A percentile compares a stretch with the other conserved stretches of the same genome.
These are phyloP conservation scores for Cynodonichthys magdalenae DNA, from an alignment of 2,797 vertebrate genomes.

Conservation along the genomic window DNA sequence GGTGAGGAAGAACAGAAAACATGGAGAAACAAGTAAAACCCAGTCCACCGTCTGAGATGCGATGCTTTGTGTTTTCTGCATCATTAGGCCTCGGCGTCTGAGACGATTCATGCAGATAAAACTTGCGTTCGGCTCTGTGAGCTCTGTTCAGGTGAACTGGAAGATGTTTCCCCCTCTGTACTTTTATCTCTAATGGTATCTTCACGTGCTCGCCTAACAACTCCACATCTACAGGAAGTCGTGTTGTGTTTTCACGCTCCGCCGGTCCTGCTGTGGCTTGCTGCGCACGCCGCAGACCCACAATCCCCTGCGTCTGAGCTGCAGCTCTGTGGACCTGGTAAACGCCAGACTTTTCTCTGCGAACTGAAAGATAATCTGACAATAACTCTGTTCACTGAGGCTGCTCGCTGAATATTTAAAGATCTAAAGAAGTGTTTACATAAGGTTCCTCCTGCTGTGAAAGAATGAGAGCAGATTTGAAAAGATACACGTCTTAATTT, in stretches of 20 bases:
- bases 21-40: neutral
- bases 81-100: constrained; percentile 16
- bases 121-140: neutral
- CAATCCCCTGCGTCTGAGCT: constrained; percentile 4
- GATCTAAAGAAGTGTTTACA: neutral
- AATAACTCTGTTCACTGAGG: constrained; percentile 11
- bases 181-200: neutral
- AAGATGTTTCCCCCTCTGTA: constrained; percentile 1
- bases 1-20: too few species aligned
- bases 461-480: neutral
- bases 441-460: neutral
- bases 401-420: constrained; percentile 1
- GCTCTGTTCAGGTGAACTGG: constrained; percentile 11
- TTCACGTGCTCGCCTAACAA: neutral
- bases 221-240: constrained; percentile 8
- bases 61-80: constrained; percentile 27
- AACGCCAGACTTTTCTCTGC: too few species aligned
- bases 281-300: constrained; percentile 20
- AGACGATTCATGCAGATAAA: constrained; percentile 34
- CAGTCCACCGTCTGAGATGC: constrained; percentile 12
- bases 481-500: neutral
- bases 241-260: constrained; percentile 18
- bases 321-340: constrained; percentile 2
- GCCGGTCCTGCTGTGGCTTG: neutral
- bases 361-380: too few species aligned